Conservation (phyloP, 2,888 invertebrate species). For the Erynnis tages region DNA sequence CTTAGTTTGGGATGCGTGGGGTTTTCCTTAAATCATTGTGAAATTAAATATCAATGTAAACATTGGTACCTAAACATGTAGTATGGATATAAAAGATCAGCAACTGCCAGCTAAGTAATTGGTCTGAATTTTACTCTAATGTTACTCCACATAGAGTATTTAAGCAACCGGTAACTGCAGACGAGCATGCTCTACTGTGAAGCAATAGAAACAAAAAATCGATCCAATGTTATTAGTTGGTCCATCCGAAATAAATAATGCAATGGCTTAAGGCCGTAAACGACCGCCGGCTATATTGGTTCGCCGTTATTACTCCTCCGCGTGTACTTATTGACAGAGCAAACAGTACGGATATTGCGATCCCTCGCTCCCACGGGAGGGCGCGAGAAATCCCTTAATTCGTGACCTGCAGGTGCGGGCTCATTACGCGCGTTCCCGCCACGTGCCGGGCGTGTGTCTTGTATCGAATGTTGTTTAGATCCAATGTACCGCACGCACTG, state of each 20-base stretch:
- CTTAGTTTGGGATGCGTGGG: constrained; percentile 13
- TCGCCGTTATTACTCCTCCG: constrained; percentile 58
- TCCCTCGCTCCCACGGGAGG: constrained; percentile 76
- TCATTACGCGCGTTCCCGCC: constrained; percentile 75
- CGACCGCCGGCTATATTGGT: constrained; percentile 42
- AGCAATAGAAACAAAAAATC: not conserved
- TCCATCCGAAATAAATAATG: constrained; percentile 29
- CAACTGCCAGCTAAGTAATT: too few species aligned
- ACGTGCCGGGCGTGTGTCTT: constrained; percentile 70
- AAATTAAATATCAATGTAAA: too few species aligned
- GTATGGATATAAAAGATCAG: too few species aligned
- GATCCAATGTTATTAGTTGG: not conserved
- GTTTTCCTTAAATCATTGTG: not conserved
- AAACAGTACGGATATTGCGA: constrained; percentile 57
- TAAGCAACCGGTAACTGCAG: too few species aligned
- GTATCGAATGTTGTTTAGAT: constrained; percentile 33
- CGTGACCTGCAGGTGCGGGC: constrained; percentile 76
- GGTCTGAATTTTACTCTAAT: too few species aligned
- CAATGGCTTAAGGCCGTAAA: constrained; percentile 31
- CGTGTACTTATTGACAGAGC: constrained; percentile 64
- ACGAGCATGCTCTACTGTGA: too few species aligned
- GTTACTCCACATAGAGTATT: too few species aligned
- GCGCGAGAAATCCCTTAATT: constrained; percentile 80
- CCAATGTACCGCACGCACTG: constrained; percentile 55
- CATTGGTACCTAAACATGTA: too few species aligned